Evolutionary conservation across 2,113 vertebrate species (phyloP), one percentile per base, ranked within the genome.

Genomic region (Salvelinus sp.): DNA sequence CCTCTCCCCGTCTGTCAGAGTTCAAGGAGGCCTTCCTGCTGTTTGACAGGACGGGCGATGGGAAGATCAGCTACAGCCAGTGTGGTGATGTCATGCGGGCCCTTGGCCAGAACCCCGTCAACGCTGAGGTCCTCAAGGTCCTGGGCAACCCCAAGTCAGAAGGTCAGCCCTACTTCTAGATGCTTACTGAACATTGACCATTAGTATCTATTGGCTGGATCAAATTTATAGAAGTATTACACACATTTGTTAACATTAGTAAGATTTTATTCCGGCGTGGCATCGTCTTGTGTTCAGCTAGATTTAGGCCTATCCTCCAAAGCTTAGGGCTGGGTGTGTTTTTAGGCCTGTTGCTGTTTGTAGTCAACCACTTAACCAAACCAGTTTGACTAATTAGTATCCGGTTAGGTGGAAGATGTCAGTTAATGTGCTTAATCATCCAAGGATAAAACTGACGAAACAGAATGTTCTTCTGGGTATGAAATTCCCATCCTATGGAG

Each of bases 101-200:
- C 38, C 87, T 98, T 82, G 97, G 97, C 44, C 96, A 97, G 92
- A 98, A 98, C 86, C 97, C 97, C 0, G 95, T 95, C 82, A 98
- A 98, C 47, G 95, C 97, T 0, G 96, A 98, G 84, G 95, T 98
- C 76, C 93, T 96, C 83, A 96, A 96, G 83, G 95, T 98, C 62
- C 89, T 98, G 78, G 97, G 97, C 57, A 98, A 96, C 86, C 96
- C 97, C 82, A 97, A 97, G 79, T 89, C 94, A 20, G 96, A 98
- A 74, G 97, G 96, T 95, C 79, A 92, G 93, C 14, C 6, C 1
- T 38, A 23, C 76, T 64, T 13, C 18, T 25, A 48, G 23, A 25
- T 23, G 25, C 16, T 25, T 47, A 28, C 12, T 28, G 14, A 28
- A 44, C 38, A 23, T 25, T 10, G 4, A 10, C 1, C 64, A 66